Conservation (phyloP, 2,888 invertebrate species). For the Dione juno region DNA sequence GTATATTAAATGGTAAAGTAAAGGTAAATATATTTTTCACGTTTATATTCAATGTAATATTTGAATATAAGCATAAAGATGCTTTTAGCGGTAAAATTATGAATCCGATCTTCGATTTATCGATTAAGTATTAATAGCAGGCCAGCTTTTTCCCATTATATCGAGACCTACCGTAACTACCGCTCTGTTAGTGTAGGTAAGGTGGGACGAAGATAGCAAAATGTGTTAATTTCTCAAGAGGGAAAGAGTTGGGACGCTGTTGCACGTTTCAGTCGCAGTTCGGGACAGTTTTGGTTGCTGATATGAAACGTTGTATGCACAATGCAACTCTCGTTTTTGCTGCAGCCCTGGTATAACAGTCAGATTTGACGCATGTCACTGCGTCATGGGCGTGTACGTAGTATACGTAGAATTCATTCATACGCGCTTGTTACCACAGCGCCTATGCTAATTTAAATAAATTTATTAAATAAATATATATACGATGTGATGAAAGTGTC, state of each 20-base stretch:
- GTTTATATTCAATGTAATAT: no score
- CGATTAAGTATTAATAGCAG: slow-evolving; percentile 13
- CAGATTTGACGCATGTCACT: slow-evolving; percentile 81
- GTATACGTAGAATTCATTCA: slow-evolving; percentile 13
- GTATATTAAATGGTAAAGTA: no score
- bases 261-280: slow-evolving; percentile 24
- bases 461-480: no score
- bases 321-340: slow-evolving; percentile 60
- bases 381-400: slow-evolving; percentile 71
- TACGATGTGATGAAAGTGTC: no score
- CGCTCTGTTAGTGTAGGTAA: slow-evolving; percentile 3
- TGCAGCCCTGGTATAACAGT: slow-evolving; percentile 71
- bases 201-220: slow-evolving; percentile 25
- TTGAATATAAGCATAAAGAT: not conserved
- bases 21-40: no score
- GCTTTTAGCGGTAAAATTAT: not conserved
- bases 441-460: no score
- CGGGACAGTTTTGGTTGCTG: slow-evolving; percentile 29
- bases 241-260: slow-evolving; percentile 30
- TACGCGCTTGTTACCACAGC: no score
- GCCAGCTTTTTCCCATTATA: slow-evolving; percentile 23
- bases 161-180: slow-evolving; percentile 33
- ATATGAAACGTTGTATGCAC: slow-evolving; percentile 28
- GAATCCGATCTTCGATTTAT: slow-evolving; percentile 6
- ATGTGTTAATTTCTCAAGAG: slow-evolving; percentile 17